Conservation (phyloP, 2,113 vertebrate genomes). For the Fregetta grallaria region DNA sequence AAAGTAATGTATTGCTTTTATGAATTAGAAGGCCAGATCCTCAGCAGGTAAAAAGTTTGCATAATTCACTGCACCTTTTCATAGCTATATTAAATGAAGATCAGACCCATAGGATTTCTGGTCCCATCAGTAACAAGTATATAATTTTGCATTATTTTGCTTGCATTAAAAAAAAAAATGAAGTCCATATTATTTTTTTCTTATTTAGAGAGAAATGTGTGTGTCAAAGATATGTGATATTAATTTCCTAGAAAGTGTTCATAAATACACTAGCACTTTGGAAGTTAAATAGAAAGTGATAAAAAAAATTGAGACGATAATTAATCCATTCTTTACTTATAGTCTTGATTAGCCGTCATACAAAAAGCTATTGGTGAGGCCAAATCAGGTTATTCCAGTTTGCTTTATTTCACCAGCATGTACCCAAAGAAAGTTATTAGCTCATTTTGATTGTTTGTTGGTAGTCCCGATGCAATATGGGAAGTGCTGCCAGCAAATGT, state of each 20-base stretch:
- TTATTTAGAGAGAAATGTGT: background rate
- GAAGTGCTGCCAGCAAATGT: conserved; percentile 26
- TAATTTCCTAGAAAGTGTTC: background rate
- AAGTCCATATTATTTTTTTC: background rate
- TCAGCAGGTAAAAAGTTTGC: background rate
- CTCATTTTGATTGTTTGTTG: conserved; percentile 42
- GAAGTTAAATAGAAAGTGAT: background rate
- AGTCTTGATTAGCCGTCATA: conserved; percentile 28
- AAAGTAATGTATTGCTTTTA: background rate
- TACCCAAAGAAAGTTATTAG: conserved; percentile 64
- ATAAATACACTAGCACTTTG: background rate
- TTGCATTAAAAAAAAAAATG: background rate
- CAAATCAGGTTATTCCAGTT: conserved; percentile 37
- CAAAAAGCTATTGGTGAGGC: conserved; percentile 14
- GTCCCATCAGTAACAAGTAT: background rate
- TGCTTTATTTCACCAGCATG: conserved; percentile 8
- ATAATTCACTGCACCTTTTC: background rate
- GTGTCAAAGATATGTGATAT: background rate
- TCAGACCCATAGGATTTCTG: background rate
- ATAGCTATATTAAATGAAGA: background rate
- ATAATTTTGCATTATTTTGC: background rate
- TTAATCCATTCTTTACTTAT: conserved; percentile 34
- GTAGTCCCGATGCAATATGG: background rate
- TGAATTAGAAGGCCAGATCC: background rate
- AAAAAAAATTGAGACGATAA: background rate